Conservation (phyloP, 2,113 vertebrate genomes). For the Microtus pennsylvanicus region DNA sequence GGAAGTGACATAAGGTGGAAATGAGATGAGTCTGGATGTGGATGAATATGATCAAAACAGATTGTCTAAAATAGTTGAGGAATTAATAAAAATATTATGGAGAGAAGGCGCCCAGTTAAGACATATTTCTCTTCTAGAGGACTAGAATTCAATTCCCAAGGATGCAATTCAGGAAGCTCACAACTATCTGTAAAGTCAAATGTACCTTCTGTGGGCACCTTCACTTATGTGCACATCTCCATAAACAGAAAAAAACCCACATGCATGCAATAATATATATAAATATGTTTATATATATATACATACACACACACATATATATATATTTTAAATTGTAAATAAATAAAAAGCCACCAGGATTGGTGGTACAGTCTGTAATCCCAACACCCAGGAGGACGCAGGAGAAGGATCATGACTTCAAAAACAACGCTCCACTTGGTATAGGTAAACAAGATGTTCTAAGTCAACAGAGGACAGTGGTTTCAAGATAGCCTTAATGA, state of each 20-base stretch:
- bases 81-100: background rate
- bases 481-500: slow-evolving; percentile 9
- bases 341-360: background rate
- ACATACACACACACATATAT: background rate
- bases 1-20: background rate
- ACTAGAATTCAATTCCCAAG: background rate
- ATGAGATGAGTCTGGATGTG: background rate
- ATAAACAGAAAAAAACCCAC: background rate
- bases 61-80: background rate
- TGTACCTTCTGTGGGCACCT: background rate
- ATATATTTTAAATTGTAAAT: background rate
- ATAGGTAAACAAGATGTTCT: background rate
- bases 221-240: background rate
- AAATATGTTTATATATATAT: too few relatives aligned
- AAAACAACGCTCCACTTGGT: background rate
- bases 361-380: background rate
- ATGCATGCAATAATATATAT: background rate
- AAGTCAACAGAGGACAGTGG: background rate
- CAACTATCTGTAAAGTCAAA: background rate
- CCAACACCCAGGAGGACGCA: background rate
- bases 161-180: background rate
- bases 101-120: background rate
- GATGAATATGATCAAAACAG: background rate
- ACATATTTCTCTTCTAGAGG: background rate
- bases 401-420: background rate